Conservation (phyloP, 2,888 invertebrate genomes). For the Acanthosepion esculentum region DNA sequence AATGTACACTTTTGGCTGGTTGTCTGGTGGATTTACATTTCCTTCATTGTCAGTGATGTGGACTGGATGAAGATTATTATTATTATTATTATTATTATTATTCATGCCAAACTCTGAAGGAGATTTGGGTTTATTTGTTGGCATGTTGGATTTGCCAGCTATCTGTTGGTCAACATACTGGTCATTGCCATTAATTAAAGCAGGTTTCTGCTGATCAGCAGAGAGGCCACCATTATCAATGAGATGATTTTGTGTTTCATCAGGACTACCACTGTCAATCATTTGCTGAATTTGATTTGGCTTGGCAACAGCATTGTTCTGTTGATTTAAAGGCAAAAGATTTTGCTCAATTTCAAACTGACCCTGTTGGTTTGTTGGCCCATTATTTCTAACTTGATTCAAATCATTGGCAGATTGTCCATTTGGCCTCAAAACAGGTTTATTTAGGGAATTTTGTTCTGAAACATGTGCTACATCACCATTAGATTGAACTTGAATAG, state of each 20-base stretch:
- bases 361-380: neutral
- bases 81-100: neutral
- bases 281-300: neutral
- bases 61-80: neutral
- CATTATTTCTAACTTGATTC: neutral
- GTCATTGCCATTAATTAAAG: neutral
- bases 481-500: neutral
- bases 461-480: neutral
- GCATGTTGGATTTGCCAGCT: neutral
- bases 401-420: neutral
- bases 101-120: neutral
- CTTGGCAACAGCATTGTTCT: neutral
- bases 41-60: neutral
- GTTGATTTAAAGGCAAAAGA: neutral
- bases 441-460: neutral
- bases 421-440: neutral
- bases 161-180: neutral
- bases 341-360: neutral
- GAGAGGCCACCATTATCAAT: slow-evolving; percentile 7
- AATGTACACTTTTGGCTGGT: neutral
- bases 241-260: neutral
- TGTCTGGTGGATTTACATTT: neutral
- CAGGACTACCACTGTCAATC: neutral
- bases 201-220: neutral
- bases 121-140: neutral